A percentile compares a stretch with the other conserved stretches of the same genome.
Conservation (phyloP, 2,888 invertebrate species). For the Yponomeuta evonymella region DNA sequence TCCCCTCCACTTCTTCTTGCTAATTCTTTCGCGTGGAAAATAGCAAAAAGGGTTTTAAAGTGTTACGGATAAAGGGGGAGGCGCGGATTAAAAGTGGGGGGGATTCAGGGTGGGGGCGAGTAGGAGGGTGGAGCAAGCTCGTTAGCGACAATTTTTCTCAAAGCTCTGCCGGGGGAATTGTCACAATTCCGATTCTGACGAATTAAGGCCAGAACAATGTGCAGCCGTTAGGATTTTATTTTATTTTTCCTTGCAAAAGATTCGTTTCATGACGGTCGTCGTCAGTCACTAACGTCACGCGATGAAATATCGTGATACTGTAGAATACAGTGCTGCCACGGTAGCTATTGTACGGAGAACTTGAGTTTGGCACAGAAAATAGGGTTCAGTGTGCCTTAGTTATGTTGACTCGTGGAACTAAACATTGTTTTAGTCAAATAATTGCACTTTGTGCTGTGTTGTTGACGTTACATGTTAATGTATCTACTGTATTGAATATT, state of each 20-base stretch:
- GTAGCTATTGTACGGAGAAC: no score
- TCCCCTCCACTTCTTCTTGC: slow-evolving; percentile 55
- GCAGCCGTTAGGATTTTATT: not conserved
- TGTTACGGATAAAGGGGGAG: slow-evolving; percentile 57
- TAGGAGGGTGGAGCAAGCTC: slow-evolving; percentile 49
- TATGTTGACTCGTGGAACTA: no score
- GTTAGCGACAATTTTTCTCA: slow-evolving; percentile 74
- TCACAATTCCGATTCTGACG: slow-evolving; percentile 72
- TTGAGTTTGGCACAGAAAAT: no score
- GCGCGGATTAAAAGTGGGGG: slow-evolving; percentile 58
- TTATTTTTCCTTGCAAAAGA: not conserved
- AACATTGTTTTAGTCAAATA: no score
- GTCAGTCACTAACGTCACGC: no score
- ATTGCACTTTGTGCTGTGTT: no score
- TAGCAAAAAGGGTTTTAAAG: slow-evolving; percentile 71
- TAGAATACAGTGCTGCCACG: no score
- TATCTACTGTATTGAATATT: no score
- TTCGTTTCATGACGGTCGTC: no score
- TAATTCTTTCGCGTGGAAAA: slow-evolving; percentile 62
- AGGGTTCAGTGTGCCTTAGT: no score
- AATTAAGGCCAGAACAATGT: slow-evolving; percentile 60
- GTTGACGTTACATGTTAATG: no score
- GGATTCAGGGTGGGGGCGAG: slow-evolving; percentile 28
- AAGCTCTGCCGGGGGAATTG: slow-evolving; percentile 67
- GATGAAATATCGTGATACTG: no score